phyloP scores from a whole-genome alignment of 2,888 invertebrate species.

The Agrochola lychnidis region DNA sequence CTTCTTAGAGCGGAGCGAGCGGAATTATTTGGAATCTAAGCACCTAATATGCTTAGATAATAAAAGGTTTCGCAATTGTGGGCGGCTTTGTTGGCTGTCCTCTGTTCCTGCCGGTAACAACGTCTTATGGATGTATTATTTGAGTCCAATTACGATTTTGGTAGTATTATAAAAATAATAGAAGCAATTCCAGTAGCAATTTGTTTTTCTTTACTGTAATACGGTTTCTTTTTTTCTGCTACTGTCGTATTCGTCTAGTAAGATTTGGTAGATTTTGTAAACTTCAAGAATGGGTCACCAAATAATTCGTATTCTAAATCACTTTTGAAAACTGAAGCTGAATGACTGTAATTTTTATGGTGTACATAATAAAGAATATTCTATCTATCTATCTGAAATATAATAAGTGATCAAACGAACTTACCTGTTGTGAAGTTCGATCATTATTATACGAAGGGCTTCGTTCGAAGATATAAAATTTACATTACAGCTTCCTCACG shows the following conservation, averaged over 20 bases:
- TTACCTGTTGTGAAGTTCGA: too few species aligned
- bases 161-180: constrained; percentile 58
- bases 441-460: too few species aligned
- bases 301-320: neutral
- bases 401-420: too few species aligned
- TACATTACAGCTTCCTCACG: too few species aligned
- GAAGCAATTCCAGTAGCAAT: constrained; percentile 46
- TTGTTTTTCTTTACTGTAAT: constrained; percentile 19
- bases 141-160: constrained; percentile 60
- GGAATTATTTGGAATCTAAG: constrained; percentile 88
- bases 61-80: constrained; percentile 84
- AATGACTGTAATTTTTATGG: too few species aligned
- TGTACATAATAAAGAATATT: too few species aligned
- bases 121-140: constrained; percentile 59
- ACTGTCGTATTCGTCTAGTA: neutral
- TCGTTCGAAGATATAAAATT: too few species aligned
- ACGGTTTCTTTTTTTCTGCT: neutral
- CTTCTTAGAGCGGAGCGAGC: constrained; percentile 86
- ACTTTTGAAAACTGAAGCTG: neutral
- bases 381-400: too few species aligned
- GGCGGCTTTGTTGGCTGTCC: constrained; percentile 56
- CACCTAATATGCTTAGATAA: constrained; percentile 88
- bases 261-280: neutral
- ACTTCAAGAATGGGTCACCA: too few species aligned
- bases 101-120: constrained; percentile 60